A percentile compares a stretch with the other conserved stretches of the same genome.
These are phyloP conservation scores for Morone saxatilis DNA, from an alignment of 2,113 vertebrate genomes.

Conservation along the genomic window DNA sequence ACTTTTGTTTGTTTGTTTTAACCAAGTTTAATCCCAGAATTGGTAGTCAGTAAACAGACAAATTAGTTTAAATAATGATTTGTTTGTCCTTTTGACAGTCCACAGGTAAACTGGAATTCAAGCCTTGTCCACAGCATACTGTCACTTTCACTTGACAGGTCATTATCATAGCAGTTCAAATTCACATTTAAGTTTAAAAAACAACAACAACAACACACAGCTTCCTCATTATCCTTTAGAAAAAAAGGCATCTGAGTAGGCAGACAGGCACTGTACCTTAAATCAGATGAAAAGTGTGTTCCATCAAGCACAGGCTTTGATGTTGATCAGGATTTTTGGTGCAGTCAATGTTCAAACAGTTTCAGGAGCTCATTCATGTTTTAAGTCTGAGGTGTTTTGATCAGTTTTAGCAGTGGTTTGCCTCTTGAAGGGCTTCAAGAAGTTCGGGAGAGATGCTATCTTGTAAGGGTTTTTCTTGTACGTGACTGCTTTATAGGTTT, in stretches of 20 bases:
- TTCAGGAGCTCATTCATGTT: slow-evolving; percentile 29
- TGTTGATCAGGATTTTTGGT: slow-evolving; percentile 8
- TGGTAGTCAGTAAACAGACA: no score
- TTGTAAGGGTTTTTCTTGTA: slow-evolving; percentile 90
- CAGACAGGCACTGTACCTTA: background rate
- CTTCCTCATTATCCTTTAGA: background rate
- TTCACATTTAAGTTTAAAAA: background rate
- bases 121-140: background rate
- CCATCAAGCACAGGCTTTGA: background rate
- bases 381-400: slow-evolving; percentile 20
- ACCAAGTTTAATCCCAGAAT: no score
- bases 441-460: slow-evolving; percentile 79
- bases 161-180: background rate
- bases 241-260: background rate
- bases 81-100: background rate
- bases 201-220: background rate
- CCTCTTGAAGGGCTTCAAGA: slow-evolving; percentile 73
- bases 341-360: slow-evolving; percentile 32
- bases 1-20: no score
- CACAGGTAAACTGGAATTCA: background rate
- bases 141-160: background rate
- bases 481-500: slow-evolving; percentile 86
- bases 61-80: no score
- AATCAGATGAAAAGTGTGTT: slow-evolving; percentile 8
- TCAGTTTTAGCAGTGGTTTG: slow-evolving; percentile 13